Percentiles rank a stretch among this genome's conserved stretches.
These are phyloP conservation scores for Cecidostiba fungosa DNA, from an alignment of 2,888 invertebrate species.

Conservation along the genomic window DNA sequence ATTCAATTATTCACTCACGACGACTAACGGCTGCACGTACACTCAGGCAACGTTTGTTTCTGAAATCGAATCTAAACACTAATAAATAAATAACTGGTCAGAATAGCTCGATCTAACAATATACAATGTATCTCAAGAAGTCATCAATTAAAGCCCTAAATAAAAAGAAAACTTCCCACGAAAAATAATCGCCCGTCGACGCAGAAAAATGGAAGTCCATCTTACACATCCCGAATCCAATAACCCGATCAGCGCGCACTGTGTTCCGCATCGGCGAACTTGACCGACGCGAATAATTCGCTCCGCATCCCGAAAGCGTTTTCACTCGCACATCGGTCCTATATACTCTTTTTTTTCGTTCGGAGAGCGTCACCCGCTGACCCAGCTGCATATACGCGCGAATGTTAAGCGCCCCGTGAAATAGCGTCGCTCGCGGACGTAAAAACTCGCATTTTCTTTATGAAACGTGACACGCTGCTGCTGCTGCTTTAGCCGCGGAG, in stretches of 20 bases:
- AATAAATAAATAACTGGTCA: too few species aligned
- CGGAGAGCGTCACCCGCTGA: conserved; percentile 54
- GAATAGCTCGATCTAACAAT: too few species aligned
- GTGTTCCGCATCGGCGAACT: not conserved
- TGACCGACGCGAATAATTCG: not conserved
- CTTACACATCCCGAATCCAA: not conserved
- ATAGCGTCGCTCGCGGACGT: conserved; percentile 44
- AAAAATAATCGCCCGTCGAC: not conserved
- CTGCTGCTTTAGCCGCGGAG: not conserved
- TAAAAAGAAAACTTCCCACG: not conserved
- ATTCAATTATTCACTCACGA: not conserved
- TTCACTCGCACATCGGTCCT: not conserved
- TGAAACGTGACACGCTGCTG: conserved; percentile 59
- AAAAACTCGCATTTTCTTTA: conserved; percentile 60
- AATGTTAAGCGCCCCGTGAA: conserved; percentile 64
- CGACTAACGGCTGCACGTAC: not conserved
- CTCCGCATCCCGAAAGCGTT: not conserved
- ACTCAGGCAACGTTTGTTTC: not conserved
- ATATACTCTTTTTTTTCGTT: not conserved
- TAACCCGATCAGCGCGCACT: not conserved
- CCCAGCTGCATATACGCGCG: conserved; percentile 52
- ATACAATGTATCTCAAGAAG: not conserved
- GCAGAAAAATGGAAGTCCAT: not conserved
- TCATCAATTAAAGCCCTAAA: not conserved
- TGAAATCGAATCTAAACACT: not conserved